Conservation (phyloP, 2,888 invertebrate species). For the Hirudinaria manillensis region DNA sequence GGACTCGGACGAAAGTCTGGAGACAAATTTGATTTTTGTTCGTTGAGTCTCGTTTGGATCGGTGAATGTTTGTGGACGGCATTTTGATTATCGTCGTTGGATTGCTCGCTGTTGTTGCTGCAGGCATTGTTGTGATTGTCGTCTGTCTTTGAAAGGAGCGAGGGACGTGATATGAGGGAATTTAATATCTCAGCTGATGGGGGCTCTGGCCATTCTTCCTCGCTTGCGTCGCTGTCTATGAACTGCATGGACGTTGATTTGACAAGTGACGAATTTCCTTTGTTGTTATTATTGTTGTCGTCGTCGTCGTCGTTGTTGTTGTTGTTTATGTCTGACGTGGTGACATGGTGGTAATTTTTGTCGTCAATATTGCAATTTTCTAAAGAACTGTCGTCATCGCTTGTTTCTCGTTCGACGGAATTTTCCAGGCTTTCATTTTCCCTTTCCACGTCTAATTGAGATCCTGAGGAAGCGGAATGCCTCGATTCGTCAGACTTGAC, state of each 20-base stretch:
- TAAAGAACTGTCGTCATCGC: background rate
- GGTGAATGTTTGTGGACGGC: background rate
- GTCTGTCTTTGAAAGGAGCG: background rate
- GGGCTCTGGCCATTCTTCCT: constrained; percentile 2
- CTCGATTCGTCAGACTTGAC: background rate
- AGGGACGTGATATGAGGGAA: background rate
- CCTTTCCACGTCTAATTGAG: background rate
- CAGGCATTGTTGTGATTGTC: background rate
- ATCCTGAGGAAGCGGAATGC: background rate
- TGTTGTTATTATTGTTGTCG: too few species aligned
- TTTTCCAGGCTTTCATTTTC: background rate
- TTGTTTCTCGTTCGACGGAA: background rate
- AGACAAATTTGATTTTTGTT: too few species aligned
- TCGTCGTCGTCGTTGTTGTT: too few species aligned
- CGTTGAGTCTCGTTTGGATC: background rate
- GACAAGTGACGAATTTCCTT: too few species aligned
- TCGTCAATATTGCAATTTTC: background rate
- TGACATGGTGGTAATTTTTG: background rate
- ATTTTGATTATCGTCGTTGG: background rate
- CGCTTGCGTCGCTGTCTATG: too few species aligned
- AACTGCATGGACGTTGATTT: too few species aligned
- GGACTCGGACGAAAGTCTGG: too few species aligned
- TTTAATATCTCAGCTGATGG: background rate
- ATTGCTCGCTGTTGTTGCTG: background rate
- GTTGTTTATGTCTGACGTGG: too few species aligned